Conservation (phyloP, 2,888 invertebrate genomes). For the Rotaria sp. region DNA sequence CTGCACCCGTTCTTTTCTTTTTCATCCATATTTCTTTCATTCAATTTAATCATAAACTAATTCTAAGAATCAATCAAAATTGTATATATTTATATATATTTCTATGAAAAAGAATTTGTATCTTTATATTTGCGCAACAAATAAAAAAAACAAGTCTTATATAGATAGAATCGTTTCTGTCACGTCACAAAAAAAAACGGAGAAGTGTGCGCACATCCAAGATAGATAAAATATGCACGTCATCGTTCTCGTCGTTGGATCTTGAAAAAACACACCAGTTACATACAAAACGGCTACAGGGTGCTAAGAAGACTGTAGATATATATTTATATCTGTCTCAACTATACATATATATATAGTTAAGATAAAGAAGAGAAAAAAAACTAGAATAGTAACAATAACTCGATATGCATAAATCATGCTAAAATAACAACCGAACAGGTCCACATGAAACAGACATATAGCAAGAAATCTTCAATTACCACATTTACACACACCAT, state of each 20-base stretch:
- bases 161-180: background rate
- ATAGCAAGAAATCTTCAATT: background rate
- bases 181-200: background rate
- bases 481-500: background rate
- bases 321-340: background rate
- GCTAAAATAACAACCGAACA: constrained; percentile 7
- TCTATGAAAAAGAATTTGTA: background rate
- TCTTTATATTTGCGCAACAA: background rate
- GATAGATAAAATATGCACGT: constrained; percentile 19
- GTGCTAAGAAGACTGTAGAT: background rate
- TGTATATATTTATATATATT: background rate
- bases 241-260: background rate
- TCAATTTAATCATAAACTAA: no score
- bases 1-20: no score
- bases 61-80: no score
- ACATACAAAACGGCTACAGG: background rate
- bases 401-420: constrained; percentile 20
- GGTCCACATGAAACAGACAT: background rate
- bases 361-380: background rate
- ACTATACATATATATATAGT: background rate
- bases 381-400: background rate
- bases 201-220: background rate
- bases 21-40: no score
- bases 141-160: background rate
- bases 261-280: constrained; percentile 4